Evolutionary conservation across 2,797 vertebrate species (phyloP), one percentile per base, ranked within the genome.

Genomic region (Spondyliosoma cantharus): DNA sequence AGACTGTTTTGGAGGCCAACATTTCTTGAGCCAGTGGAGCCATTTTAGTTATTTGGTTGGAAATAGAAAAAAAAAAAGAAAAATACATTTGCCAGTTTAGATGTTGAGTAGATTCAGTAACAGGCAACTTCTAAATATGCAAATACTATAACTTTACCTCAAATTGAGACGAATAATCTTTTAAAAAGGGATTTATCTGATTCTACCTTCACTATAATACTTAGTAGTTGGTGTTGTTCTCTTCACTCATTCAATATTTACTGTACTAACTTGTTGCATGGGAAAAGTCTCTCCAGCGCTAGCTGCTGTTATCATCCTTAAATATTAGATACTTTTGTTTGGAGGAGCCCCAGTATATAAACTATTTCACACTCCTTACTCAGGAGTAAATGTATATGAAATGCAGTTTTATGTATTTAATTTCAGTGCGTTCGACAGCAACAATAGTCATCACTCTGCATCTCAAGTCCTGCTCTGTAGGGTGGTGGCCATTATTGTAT

Each of bases 71-170:
- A 54, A 53, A 14, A 66, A 73, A 25, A 45, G 48, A 56, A 64
- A n/a, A 57, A 29, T 48, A 76, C 32, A 82, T 73, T 82, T 67
- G 29, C 66, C 54, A 56, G 52, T 81, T 79, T 79, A 64, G 76
- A 84, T 49, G 74, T 81, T 71, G 54, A 80, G 57, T 80, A 82
- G 64, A 87, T 63, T 77, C 52, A 76, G 45, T 75, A 76, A 89
- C 59, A 57, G 45, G 75, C 83, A 84, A 88, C 86, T 80, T 90
- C 76, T 90, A 75, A 37, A 89, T 94, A 94, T 95, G 94, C 94
- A 95, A 94, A 88, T 86, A 93, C 82, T 89, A 78, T 89, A 78
- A 83, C 77, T 69, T 92, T 94, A 95, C 94, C 94, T 95, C 93
- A 94, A 79, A 85, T 48, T 76, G 42, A 89, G 66, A 84, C 71